Percentiles rank a stretch among this genome's conserved stretches.
These are phyloP conservation scores for Drosophila cognata DNA, from an alignment of 2,888 invertebrate genomes.

Conservation along the genomic window DNA sequence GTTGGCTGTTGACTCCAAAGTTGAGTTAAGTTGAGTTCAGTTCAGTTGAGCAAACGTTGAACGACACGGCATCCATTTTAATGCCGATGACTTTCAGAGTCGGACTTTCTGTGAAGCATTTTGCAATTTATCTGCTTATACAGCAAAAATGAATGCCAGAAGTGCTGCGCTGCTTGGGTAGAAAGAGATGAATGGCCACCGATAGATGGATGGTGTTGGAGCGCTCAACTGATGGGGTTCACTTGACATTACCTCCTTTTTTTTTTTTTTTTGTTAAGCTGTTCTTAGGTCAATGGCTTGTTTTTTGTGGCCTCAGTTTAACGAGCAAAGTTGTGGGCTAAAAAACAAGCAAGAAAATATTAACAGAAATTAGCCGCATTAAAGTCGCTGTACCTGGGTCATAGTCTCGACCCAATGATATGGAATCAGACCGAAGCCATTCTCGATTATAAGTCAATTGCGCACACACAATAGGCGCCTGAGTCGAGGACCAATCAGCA, in stretches of 20 bases:
- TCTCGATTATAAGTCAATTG: constrained; percentile 58
- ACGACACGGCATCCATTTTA: constrained; percentile 60
- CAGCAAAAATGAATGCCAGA: constrained; percentile 78
- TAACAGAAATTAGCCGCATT: constrained; percentile 51
- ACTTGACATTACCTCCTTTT: constrained; percentile 40
- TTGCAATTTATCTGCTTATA: constrained; percentile 79
- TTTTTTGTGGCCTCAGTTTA: constrained; percentile 22
- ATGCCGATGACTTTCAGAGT: constrained; percentile 73
- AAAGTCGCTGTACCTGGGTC: constrained; percentile 27
- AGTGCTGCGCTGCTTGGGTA: constrained; percentile 36
- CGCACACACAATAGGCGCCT: constrained; percentile 43
- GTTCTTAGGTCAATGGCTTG: constrained; percentile 24
- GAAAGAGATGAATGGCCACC: constrained; percentile 1
- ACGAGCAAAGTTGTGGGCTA: constrained; percentile 44
- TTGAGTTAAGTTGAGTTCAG: constrained; percentile 17
- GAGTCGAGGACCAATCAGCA: constrained; percentile 50
- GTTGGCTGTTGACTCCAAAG: constrained; percentile 21
- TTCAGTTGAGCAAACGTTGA: constrained; percentile 42
- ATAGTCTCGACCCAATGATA: constrained; percentile 32
- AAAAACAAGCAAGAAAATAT: constrained; percentile 19
- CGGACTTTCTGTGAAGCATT: constrained; percentile 48
- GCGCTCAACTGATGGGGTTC: constrained; percentile 29
- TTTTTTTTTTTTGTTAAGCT: constrained; percentile 7
- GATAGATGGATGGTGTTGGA: constrained; percentile 5
- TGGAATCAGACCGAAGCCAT: constrained; percentile 32